phyloP scores from a whole-genome alignment of 2,113 vertebrate species.

The Scolopax mira region DNA sequence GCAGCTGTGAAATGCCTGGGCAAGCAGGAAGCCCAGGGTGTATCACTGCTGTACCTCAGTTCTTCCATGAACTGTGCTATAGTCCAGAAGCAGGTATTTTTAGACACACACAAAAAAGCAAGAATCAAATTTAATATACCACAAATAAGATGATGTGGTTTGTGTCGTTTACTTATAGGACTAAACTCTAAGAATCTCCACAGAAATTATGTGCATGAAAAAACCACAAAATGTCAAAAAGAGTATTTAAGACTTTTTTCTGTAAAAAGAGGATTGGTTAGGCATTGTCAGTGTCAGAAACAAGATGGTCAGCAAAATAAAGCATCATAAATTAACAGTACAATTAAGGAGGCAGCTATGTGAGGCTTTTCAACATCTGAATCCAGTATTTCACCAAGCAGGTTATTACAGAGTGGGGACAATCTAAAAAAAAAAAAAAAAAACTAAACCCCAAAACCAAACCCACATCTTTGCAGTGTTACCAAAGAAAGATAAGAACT shows the following conservation, averaged over 20 bases:
- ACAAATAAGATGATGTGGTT: background rate
- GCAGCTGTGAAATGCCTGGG: background rate
- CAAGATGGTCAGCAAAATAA: background rate
- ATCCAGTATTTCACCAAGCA: background rate
- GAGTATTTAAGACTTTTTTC: background rate
- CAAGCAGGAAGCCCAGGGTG: accelerated
- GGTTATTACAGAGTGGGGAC: background rate
- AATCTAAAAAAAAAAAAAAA: background rate
- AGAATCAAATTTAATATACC: background rate
- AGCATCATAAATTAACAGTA: background rate
- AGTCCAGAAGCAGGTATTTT: background rate
- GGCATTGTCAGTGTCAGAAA: background rate
- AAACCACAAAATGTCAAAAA: background rate
- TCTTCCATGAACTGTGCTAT: background rate
- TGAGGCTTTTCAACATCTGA: background rate
- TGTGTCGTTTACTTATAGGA: background rate
- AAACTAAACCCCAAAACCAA: background rate
- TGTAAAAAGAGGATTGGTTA: background rate
- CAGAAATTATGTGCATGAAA: background rate
- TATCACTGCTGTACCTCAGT: background rate
- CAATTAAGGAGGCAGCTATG: background rate
- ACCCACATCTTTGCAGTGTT: background rate
- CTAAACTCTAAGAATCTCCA: background rate
- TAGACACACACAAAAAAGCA: background rate
- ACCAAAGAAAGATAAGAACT: background rate